Base-by-base conservation (phyloP, 2,797 vertebrate species). In the Poeciliopsis paucimaculata region DNA sequence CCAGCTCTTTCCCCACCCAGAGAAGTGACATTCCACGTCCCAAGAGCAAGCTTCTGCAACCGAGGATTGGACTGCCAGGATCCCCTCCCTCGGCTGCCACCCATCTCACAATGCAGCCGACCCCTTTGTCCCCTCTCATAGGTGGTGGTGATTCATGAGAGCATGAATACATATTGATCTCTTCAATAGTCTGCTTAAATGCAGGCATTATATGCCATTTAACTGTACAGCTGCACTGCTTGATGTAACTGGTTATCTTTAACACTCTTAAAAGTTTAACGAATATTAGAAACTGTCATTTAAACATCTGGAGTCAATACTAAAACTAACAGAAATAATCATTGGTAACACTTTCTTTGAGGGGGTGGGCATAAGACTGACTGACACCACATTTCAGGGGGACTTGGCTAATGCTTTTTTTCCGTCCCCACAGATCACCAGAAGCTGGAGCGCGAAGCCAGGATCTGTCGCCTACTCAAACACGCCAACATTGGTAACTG, bases 381-480 rank as follows among this genome's bases (percentile, higher is more conserved):
- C 46, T 47, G 46, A 16, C 4, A 49, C 47, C 18, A 5, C 43
- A 9, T 51, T 45, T 77, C 64, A 76, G 47, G 47, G 62, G 28
- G 36, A 2, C 60, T 72, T 16, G 36, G 16, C 43, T 43, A 20
- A 89, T 45, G 18, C 31, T 31, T 62, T 66, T 9, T 82, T 81
- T 68, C 81, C 2, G 49, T 66, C 1, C 39, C 70, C 87, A 82
- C 94, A 99, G 98, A 99, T 97, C 98, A 99, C 86, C 98, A 99
- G 96, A 99, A 99, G 92, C 93, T 99, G 92, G 98, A 99, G 89
- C 97, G 98, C 83, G 98, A 99, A 95, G 98, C 98, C 43, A 96
- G 98, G 92, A 99, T 99, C 94, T 99, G 98, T 89, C 98, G 98
- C 77, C 96, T 99, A 85, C 95, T 99, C 86, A 99, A 99, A 92